Evolutionary conservation across 1,140 invertebrate genomes (phyloP), one percentile per base, ranked within the genome.

Genomic region (Heliothis virescens): DNA sequence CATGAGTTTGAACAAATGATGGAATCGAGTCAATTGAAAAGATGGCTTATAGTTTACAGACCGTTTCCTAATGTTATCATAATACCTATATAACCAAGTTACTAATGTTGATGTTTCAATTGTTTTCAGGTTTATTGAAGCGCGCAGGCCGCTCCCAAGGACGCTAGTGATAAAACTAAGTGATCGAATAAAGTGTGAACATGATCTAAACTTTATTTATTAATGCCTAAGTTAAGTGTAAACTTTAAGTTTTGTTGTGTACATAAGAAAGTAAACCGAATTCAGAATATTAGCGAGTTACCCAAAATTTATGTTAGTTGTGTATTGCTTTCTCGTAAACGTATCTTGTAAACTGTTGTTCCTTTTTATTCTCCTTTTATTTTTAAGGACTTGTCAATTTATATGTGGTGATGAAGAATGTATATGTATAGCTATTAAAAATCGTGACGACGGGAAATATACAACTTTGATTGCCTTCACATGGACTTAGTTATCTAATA

Each of bases 81-180:
- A 62, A 9, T 2, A n/a, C n/a, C n/a, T n/a, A n/a, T n/a, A 34
- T 62, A 29, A 34, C 13, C 12, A 62, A 41, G 34, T 41, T 62
- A 29, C 13, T 29, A 34, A 62, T 62, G 2, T 21, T 34, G 13
- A 47, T 80, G 41, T 82, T 62, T 85, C 78, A 71, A 26, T 71
- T 29, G 47, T 79, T 92, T 93, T 4, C 92, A 93, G 92, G 92
- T 88, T 63, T 93, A 93, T 83, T 93, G 87, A 92, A 74, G 79
- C 62, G 53, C 48, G 21, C 76, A 26, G 16, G 79, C 59, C 73
- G 79, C 77, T 26, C 52, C 48, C 41, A 84, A 65, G 81, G 84
- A 88, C 85, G 60, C 79, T 88, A 85, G 83, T 87, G 88, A 86
- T 63, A 88, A 82, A 84, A 83, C 77, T 82, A 84, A 90, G 89